Conservation (phyloP, 2,113 vertebrate species). For the Protomyctophum bolini region DNA sequence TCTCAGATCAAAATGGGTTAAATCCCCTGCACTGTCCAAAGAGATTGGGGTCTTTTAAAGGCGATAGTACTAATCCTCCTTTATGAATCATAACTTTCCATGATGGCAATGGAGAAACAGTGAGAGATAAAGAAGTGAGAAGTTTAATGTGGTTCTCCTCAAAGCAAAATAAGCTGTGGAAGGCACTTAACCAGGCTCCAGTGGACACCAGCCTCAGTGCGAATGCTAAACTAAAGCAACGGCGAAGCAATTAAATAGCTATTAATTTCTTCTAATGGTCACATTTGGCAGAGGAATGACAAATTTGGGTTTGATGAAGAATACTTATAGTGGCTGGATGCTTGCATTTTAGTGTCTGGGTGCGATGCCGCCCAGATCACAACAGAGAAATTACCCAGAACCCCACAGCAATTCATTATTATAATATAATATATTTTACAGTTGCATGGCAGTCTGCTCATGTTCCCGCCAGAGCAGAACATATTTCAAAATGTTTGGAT, state of each 20-base stretch:
- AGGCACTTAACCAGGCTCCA: slow-evolving; percentile 50
- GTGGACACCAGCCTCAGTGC: slow-evolving; percentile 40
- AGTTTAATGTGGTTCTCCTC: slow-evolving; percentile 40
- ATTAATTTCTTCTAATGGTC: slow-evolving; percentile 64
- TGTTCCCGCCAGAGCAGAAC: slow-evolving; percentile 11
- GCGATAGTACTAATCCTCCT: slow-evolving; percentile 16
- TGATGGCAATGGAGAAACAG: slow-evolving; percentile 26
- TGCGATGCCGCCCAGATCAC: slow-evolving; percentile 48
- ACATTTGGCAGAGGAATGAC: slow-evolving; percentile 64
- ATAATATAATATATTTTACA: slow-evolving; percentile 16
- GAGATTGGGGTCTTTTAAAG: slow-evolving; percentile 25
- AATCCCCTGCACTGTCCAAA: slow-evolving; percentile 36
- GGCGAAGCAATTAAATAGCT: slow-evolving; percentile 65
- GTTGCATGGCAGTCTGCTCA: slow-evolving; percentile 30
- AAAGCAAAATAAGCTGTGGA: slow-evolving; percentile 53
- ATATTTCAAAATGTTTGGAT: slow-evolving; percentile 15
- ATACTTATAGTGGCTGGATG: slow-evolving; percentile 65
- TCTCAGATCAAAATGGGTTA: too few species aligned
- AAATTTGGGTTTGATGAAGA: slow-evolving; percentile 71
- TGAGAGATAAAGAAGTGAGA: slow-evolving; percentile 25
- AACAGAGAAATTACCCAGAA: slow-evolving; percentile 63
- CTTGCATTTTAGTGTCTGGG: slow-evolving; percentile 58
- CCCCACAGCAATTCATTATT: slow-evolving; percentile 53
- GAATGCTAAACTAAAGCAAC: slow-evolving; percentile 48
- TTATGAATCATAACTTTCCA: slow-evolving; percentile 32